Evolutionary conservation across 2,113 vertebrate genomes (phyloP).

Genomic region (Forbesichthys agassizii): DNA sequence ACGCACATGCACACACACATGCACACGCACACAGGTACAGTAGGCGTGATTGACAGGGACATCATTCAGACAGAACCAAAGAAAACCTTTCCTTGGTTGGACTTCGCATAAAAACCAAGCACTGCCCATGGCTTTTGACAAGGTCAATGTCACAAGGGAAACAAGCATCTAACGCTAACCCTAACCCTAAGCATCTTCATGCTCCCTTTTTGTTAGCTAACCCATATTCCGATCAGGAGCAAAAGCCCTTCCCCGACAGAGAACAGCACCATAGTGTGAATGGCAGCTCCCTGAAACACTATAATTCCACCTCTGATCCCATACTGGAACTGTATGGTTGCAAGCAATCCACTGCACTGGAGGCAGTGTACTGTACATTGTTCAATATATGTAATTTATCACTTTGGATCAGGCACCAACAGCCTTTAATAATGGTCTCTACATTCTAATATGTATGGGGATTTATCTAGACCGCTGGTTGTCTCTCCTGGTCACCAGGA

Average conservation of each 20-base stretch:
- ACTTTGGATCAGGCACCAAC: constrained; percentile 47
- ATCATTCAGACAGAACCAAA: constrained; percentile 40
- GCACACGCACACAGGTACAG: constrained; percentile 20
- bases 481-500: constrained; percentile 34
- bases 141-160: constrained; percentile 36
- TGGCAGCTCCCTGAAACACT: constrained; percentile 36
- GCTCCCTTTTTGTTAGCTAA: constrained; percentile 43
- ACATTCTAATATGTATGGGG: constrained; percentile 64
- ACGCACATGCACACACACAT: background rate
- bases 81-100: constrained; percentile 45
- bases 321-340: constrained; percentile 25
- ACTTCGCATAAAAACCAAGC: constrained; percentile 60
- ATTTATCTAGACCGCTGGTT: constrained; percentile 46
- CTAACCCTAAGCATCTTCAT: constrained; percentile 34
- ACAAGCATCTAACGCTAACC: too few species aligned
- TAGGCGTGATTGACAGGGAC: constrained; percentile 65
- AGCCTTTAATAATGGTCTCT: constrained; percentile 66
- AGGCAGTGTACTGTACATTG: constrained; percentile 3
- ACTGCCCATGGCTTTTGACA: constrained; percentile 33
- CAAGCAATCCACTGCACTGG: background rate
- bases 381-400: constrained; percentile 64
- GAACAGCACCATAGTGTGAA: constrained; percentile 28
- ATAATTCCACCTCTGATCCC: constrained; percentile 42
- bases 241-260: background rate
- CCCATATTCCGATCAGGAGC: constrained; percentile 46